These are phyloP conservation scores for Anguilla anguilla DNA, from an alignment of 2,797 vertebrate species.

Conservation along the genomic window DNA sequence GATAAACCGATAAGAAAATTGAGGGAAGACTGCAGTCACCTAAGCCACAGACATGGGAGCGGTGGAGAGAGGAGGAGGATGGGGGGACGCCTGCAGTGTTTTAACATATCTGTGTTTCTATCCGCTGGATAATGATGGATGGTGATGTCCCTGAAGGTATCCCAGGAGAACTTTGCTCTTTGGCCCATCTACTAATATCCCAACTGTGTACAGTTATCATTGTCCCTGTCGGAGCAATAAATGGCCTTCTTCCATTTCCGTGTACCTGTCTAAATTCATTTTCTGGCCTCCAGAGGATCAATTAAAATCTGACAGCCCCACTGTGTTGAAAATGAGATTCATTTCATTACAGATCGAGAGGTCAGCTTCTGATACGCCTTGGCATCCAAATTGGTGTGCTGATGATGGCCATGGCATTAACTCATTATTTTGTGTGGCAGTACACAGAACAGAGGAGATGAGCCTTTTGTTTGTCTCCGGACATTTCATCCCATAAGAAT, in stretches of 20 bases:
- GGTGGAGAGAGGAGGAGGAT: background rate
- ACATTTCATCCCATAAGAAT: background rate
- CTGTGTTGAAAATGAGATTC: constrained; percentile 15
- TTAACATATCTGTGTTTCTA: background rate
- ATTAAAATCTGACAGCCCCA: constrained; percentile 15
- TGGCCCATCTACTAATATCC: background rate
- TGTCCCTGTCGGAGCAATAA: background rate
- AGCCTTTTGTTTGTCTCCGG: background rate
- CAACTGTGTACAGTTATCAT: constrained; percentile 7
- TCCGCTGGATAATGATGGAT: background rate
- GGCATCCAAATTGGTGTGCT: background rate
- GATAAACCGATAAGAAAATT: background rate
- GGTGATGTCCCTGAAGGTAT: background rate
- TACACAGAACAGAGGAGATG: background rate
- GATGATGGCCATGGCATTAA: background rate
- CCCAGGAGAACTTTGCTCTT: background rate
- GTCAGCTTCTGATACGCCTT: background rate
- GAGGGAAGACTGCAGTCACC: background rate
- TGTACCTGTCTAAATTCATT: constrained; percentile 18
- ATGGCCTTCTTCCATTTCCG: background rate
- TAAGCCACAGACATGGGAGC: background rate
- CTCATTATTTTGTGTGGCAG: background rate
- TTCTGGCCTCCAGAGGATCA: constrained; percentile 11
- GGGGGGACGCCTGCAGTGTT: background rate
- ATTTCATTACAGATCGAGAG: background rate